Evolutionary conservation across 2,888 invertebrate species (phyloP).

Genomic region (Zhuqinia jingwanae): DNA sequence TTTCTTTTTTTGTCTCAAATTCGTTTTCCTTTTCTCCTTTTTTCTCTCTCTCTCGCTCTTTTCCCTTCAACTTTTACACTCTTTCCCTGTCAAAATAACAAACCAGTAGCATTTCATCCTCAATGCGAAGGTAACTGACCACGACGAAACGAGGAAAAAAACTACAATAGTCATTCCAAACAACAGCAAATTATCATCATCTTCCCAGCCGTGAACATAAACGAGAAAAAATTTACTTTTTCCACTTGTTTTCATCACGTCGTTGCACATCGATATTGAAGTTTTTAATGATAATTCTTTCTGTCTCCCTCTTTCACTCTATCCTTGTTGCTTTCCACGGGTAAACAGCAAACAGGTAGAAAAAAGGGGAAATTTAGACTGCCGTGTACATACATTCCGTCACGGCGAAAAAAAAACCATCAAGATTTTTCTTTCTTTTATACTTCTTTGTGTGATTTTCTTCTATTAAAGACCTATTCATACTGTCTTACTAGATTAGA

Average conservation of each 20-base stretch:
- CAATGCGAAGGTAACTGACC: slow-evolving; percentile 52
- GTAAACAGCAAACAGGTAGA: slow-evolving; percentile 11
- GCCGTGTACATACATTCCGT: background rate
- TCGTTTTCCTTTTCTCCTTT: slow-evolving; percentile 33
- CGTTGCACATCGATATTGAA: slow-evolving; percentile 46
- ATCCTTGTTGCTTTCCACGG: slow-evolving; percentile 19
- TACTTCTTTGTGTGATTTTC: background rate
- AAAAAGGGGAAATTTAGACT: background rate
- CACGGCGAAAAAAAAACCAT: background rate
- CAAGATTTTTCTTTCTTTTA: background rate
- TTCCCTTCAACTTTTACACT: background rate
- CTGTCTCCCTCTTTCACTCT: no score
- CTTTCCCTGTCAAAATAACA: slow-evolving; percentile 29
- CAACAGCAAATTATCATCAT: slow-evolving; percentile 14
- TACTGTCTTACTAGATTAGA: slow-evolving; percentile 6
- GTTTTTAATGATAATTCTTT: slow-evolving; percentile 49
- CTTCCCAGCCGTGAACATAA: slow-evolving; percentile 60
- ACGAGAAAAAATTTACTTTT: slow-evolving; percentile 46
- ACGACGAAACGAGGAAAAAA: slow-evolving; percentile 46
- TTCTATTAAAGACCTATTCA: slow-evolving; percentile 39
- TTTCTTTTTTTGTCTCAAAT: slow-evolving; percentile 2
- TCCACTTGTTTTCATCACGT: slow-evolving; percentile 51
- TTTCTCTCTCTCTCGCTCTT: slow-evolving; percentile 3
- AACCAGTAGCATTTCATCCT: slow-evolving; percentile 4
- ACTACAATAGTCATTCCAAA: slow-evolving; percentile 19